These are phyloP conservation scores for Platygyra sinensis DNA, from an alignment of 64 coral and sea anemone genomes.

Conservation along the genomic window DNA sequence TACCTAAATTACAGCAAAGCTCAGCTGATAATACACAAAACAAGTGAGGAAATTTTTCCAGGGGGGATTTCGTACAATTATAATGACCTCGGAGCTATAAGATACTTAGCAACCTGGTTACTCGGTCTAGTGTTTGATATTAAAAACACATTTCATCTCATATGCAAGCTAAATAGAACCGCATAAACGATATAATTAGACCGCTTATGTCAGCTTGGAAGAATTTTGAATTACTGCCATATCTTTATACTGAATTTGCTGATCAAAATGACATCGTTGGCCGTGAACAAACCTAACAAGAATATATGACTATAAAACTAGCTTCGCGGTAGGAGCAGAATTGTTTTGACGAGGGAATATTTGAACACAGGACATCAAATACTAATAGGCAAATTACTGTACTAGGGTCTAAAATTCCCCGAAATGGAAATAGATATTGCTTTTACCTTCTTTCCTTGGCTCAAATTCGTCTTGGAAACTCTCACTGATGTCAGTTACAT, in stretches of 20 bases:
- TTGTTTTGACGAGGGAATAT: slow-evolving; percentile 3
- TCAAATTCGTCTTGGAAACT: slow-evolving; percentile 61
- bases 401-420: neutral
- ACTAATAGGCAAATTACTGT: neutral
- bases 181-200: neutral
- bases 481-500: slow-evolving; percentile 81
- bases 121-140: no score
- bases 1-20: neutral
- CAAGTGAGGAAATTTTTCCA: neutral
- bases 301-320: neutral
- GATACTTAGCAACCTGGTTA: no score
- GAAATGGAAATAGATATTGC: neutral
- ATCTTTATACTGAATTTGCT: neutral
- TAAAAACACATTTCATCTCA: neutral
- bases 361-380: neutral
- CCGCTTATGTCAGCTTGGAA: neutral
- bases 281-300: neutral
- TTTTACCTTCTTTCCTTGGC: slow-evolving; percentile 78
- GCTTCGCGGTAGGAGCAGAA: neutral
- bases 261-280: neutral
- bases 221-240: neutral
- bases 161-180: neutral
- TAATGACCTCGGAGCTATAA: no score
- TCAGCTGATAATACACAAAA: neutral
- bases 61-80: no score